phyloP scores from a whole-genome alignment of 1,140 invertebrate species.

The Littorina saxatilis region DNA sequence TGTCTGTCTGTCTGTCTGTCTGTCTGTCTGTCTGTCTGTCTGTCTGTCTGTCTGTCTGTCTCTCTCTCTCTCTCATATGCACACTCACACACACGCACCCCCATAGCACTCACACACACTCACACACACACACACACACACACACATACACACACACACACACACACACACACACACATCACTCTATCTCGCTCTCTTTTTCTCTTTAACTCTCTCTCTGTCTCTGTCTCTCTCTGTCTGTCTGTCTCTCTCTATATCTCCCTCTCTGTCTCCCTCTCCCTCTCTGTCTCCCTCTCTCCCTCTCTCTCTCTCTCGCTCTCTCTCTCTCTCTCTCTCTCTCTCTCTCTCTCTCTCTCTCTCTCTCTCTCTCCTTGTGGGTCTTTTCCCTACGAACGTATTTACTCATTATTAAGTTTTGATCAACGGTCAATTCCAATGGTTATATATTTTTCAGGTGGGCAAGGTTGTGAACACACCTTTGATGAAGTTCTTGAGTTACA shows the following conservation, averaged over 20 bases:
- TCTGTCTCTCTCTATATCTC: not conserved
- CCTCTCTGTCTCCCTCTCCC: not conserved
- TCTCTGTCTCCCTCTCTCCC: not conserved
- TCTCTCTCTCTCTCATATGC: not conserved
- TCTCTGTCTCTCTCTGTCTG: not conserved
- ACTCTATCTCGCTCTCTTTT: not conserved
- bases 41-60: not conserved
- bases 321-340: constrained; percentile 4
- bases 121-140: not conserved
- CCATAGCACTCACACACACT: not conserved
- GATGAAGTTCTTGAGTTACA: constrained; percentile 98
- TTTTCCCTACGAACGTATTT: no score
- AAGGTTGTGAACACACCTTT: constrained; percentile 96
- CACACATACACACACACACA: not conserved
- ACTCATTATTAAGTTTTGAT: no score
- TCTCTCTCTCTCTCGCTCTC: not conserved
- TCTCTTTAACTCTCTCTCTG: not conserved
- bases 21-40: not conserved
- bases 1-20: not conserved
- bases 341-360: constrained; percentile 10
- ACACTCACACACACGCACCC: not conserved
- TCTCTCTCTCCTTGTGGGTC: no score
- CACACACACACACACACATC: not conserved
- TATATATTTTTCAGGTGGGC: constrained; percentile 80
- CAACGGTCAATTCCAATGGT: no score